phyloP scores from a whole-genome alignment of 2,797 vertebrate species.

The Poeciliopsis turneri region DNA sequence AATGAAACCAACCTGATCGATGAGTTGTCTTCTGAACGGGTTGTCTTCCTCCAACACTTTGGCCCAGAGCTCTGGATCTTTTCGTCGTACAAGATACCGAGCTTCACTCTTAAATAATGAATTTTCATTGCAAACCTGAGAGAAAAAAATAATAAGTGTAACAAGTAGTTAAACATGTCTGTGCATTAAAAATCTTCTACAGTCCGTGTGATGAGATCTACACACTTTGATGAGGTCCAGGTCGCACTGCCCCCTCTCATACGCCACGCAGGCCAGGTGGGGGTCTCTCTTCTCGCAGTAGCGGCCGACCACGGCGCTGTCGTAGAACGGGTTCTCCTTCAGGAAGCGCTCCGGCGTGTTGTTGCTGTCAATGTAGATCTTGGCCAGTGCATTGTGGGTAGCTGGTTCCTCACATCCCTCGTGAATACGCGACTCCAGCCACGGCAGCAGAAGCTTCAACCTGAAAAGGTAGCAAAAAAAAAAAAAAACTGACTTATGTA shows the following conservation, averaged over 20 bases:
- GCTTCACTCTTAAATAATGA: conserved; percentile 98
- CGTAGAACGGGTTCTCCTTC: conserved; percentile 96
- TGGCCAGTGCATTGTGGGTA: conserved; percentile 96
- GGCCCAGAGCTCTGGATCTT: conserved; percentile 96
- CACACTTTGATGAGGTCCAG: conserved; percentile 95
- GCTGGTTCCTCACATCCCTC: conserved; percentile 98
- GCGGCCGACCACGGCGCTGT: conserved; percentile 96
- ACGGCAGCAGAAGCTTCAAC: conserved; percentile 95
- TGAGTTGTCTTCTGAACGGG: conserved; percentile 92
- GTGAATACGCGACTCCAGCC: conserved; percentile 97
- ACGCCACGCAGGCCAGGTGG: conserved; percentile 96
- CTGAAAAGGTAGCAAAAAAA: conserved; percentile 67
- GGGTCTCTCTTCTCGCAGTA: conserved; percentile 99
- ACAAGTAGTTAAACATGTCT: not conserved
- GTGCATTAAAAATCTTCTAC: no score
- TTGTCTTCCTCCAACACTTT: conserved; percentile 95
- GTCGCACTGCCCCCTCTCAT: conserved; percentile 96
- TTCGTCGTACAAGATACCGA: conserved; percentile 95
- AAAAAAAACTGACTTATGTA: not conserved
- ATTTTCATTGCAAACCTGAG: conserved; percentile 98
- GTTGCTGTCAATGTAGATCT: conserved; percentile 99
- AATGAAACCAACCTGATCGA: conserved; percentile 89
- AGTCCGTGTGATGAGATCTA: not conserved
- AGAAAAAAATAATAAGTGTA: not conserved
- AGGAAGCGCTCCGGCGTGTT: conserved; percentile 98